Conservation (phyloP, 2,888 invertebrate species). For the Xestia rhomboidea region DNA sequence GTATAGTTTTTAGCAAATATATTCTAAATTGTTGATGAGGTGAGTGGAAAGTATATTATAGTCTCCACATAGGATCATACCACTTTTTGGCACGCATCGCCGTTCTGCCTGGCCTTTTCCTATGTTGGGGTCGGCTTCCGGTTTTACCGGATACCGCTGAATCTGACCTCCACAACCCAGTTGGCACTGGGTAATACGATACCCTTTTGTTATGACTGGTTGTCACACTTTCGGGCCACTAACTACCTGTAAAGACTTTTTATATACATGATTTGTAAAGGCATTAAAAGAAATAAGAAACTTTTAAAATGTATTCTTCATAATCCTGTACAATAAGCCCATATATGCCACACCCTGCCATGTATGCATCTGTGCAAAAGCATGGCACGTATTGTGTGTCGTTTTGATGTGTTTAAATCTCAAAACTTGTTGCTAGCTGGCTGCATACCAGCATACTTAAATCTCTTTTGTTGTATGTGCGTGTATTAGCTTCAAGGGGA, state of each 20-base stretch:
- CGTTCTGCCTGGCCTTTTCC: too few species aligned
- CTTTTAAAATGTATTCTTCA: background rate
- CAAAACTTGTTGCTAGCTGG: background rate
- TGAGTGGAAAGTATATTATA: background rate
- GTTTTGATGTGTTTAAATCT: conserved; percentile 11
- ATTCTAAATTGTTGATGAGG: background rate
- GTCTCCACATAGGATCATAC: too few species aligned
- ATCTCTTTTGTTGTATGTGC: conserved; percentile 1
- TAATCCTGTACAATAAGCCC: background rate
- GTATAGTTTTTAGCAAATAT: too few species aligned
- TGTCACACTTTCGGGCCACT: too few species aligned
- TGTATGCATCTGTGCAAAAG: background rate
- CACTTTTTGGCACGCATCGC: background rate
- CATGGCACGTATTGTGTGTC: background rate
- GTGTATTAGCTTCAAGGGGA: conserved; percentile 1
- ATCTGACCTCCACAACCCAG: too few species aligned
- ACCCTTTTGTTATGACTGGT: too few species aligned
- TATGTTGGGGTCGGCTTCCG: too few species aligned
- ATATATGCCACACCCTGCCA: background rate
- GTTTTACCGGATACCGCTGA: too few species aligned
- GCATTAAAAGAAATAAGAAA: too few species aligned
- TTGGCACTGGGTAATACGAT: too few species aligned
- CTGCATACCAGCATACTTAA: background rate
- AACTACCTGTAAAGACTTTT: too few species aligned
- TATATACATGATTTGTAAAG: too few species aligned